Evolutionary conservation across 2,797 vertebrate species (phyloP), one percentile per base, ranked within the genome.

Genomic region (Vireo griseus): DNA sequence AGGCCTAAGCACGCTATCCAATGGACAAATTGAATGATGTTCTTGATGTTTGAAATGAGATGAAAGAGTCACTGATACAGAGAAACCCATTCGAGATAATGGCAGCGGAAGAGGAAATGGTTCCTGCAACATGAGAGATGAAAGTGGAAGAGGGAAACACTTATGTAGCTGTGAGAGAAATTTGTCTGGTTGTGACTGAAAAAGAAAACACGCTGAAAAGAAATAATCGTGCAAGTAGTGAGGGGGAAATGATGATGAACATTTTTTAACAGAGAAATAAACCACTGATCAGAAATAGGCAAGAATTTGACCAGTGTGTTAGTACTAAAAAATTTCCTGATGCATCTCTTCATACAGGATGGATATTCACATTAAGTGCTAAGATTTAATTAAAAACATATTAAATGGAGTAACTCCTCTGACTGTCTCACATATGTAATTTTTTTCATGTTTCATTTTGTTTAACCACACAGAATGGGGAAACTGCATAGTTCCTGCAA

Each of bases 41-140:
- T 65, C 77, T 15, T 31, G 51, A 29, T 94, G 88, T 88, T 85
- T 97, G 91, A 94, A 94, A 95, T 81, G 80, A 95, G 90, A 96
- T 94, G 86, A 96, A 94, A 95, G 94, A 90, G 73, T 76, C 65
- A 61, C 78, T 90, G 91, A 94, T 83, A 94, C 0, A 3, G 65
- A 91, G 84, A 95, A 96, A 28, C 33, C 59, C 67, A 61, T 93
- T 85, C 0, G 0, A 87, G 94, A 89, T 95, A 95, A 91, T 68
- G 76, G 65, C 58, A 95, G 39, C 3, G 11, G 85, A 96, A 95
- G 67, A 94, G 87, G 88, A 97, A 96, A 95, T 94, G 73, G 67
- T 74, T 94, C 59, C 90, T 88, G 73, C 71, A 78, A 51, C 73
- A 79, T 0, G 0, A 88, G 48, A 94, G 91, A 93, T 95, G 92